Base-by-base conservation (phyloP, 2,888 invertebrate species). In the Stenotaenia linearis region DNA sequence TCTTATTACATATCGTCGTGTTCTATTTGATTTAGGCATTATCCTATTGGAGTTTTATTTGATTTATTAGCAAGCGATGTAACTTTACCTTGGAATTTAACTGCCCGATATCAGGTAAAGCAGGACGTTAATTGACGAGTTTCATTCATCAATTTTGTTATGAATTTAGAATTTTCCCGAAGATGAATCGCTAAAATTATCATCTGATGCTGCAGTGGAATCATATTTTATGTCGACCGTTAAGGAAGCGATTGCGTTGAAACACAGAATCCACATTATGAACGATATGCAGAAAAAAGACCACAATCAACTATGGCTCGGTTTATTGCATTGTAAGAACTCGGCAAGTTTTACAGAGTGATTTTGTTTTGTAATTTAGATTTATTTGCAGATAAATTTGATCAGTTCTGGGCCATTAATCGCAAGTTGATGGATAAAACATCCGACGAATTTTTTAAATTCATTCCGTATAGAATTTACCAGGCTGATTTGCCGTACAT, bases 341-440 rank as follows among this genome's bases (percentile, higher is more conserved):
- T 12, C 4, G n/a, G 12, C 4, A 28, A 69, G 21, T n/a, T 12
- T 18, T 5, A 25, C n/a, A 40, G n/a, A n/a, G n/a, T n/a, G n/a
- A n/a, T n/a, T 81, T 15, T n/a, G 3, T 80, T 21, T 79, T 1
- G 5, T 4, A 56, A 21, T 80, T 1, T 21, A 77, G 12, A n/a
- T 23, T 28, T 9, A 40, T 18, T 15, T 69, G 3, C 87, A 94
- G 95, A 98, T 86, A 97, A 96, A 87, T 99, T 98, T 88, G 98
- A 99, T 86, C 98, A 98, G 87, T 99, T 99, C 87, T 99, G 98
- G 98, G 92, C 96, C 2, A 93, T 98, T 12, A 99, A 99, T 86
- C 90, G 96, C 83, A 92, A 95, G 85, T 88, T 99, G 79, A 98
- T 98, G 98, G 97, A 97, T 85, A 84, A 85, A 61, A 89, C 91